These are phyloP conservation scores for Ramphastos sulfuratus DNA, from an alignment of 2,113 vertebrate species.

Conservation along the genomic window DNA sequence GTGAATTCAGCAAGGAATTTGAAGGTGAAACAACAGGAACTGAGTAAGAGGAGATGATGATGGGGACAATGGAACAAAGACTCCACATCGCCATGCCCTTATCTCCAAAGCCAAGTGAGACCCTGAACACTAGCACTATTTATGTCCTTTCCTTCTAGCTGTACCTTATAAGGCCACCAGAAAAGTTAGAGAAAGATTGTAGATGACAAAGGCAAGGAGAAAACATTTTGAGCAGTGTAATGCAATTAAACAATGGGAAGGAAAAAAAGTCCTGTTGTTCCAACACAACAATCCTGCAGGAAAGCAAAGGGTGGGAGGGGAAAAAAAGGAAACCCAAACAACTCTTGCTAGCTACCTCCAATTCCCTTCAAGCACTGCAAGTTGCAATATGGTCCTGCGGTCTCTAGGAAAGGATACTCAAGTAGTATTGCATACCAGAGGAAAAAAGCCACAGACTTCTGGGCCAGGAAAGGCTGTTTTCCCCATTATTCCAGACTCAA, in stretches of 20 bases:
- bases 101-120: background rate
- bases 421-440: background rate
- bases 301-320: background rate
- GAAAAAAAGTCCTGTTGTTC: background rate
- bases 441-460: background rate
- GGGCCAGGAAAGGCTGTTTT: background rate
- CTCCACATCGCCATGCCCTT: background rate
- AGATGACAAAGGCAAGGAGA: background rate
- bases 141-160: background rate
- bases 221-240: background rate
- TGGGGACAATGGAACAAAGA: background rate
- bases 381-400: background rate
- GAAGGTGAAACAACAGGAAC: background rate
- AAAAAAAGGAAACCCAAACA: background rate
- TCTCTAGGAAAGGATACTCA: background rate
- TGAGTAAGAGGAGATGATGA: background rate
- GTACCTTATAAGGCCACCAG: background rate
- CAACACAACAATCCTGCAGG: background rate
- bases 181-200: background rate
- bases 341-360: background rate
- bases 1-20: constrained; percentile 18
- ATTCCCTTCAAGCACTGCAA: background rate
- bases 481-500: background rate
- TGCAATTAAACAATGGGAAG: background rate
- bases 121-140: constrained; percentile 5